Conservation (phyloP, 2,797 vertebrate species). For the Pogoniulus pusillus region DNA sequence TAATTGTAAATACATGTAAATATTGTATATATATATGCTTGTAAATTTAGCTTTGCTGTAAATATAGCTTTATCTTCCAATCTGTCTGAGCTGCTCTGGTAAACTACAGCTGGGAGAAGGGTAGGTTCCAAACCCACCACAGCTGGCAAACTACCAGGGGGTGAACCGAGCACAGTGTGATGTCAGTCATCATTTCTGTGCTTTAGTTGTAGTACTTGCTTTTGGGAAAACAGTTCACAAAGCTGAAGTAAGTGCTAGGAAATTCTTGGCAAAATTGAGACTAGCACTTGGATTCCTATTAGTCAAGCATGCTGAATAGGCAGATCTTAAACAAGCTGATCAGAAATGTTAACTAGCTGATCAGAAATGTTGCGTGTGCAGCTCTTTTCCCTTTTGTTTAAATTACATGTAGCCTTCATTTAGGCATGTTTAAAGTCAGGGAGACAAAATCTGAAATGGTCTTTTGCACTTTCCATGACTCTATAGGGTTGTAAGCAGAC, state of each 20-base stretch:
- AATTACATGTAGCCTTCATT: not conserved
- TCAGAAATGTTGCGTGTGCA: not conserved
- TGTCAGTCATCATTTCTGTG: rapidly evolving
- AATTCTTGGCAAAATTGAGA: not conserved
- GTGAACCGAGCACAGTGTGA: not conserved
- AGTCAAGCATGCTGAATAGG: not conserved
- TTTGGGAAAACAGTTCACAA: not conserved
- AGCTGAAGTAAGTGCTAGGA: not conserved
- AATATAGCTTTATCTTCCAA: no score
- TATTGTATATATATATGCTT: no score
- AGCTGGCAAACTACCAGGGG: not conserved
- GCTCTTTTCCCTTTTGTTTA: not conserved
- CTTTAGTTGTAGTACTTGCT: not conserved
- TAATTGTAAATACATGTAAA: no score
- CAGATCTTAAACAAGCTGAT: conserved; percentile 4
- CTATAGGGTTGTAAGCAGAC: not conserved
- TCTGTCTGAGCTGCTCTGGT: no score
- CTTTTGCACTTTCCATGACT: not conserved
- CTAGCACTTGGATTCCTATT: not conserved
- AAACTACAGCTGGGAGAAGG: no score
- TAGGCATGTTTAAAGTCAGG: not conserved
- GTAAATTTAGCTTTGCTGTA: no score
- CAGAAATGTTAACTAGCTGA: not conserved
- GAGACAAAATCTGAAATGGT: not conserved
- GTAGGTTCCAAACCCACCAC: no score